Conservation (phyloP, 2,113 vertebrate species). For the Pterocles orientalis region DNA sequence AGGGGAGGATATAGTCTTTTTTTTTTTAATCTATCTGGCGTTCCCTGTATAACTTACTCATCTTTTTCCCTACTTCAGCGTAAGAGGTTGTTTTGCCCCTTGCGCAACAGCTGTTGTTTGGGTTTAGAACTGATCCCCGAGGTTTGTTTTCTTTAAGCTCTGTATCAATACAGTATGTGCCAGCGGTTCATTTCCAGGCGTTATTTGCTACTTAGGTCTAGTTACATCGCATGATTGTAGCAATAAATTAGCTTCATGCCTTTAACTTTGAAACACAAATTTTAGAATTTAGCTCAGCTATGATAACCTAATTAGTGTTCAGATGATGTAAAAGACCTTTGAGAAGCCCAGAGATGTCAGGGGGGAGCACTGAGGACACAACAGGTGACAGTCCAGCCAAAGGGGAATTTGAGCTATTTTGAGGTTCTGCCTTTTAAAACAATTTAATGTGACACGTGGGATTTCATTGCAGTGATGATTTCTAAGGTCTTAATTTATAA, state of each 20-base stretch:
- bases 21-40: not conserved
- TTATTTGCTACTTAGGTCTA: not conserved
- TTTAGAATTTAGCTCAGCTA: not conserved
- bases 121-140: not conserved
- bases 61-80: not conserved
- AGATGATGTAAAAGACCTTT: not conserved
- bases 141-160: not conserved
- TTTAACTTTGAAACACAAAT: not conserved
- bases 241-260: not conserved
- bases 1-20: too few relatives aligned
- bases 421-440: not conserved
- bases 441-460: not conserved
- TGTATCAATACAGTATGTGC: rapidly evolving
- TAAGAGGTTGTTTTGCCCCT: too few relatives aligned
- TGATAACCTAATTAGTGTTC: not conserved
- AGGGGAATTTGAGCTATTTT: not conserved
- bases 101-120: not conserved
- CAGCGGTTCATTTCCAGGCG: not conserved
- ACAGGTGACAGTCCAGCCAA: not conserved
- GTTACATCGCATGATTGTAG: not conserved
- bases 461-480: not conserved
- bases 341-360: not conserved
- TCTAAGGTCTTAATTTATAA: not conserved
- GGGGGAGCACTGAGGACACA: not conserved
- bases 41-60: not conserved